Conservation (phyloP, 2,888 invertebrate genomes). For the Pecten maximus region DNA sequence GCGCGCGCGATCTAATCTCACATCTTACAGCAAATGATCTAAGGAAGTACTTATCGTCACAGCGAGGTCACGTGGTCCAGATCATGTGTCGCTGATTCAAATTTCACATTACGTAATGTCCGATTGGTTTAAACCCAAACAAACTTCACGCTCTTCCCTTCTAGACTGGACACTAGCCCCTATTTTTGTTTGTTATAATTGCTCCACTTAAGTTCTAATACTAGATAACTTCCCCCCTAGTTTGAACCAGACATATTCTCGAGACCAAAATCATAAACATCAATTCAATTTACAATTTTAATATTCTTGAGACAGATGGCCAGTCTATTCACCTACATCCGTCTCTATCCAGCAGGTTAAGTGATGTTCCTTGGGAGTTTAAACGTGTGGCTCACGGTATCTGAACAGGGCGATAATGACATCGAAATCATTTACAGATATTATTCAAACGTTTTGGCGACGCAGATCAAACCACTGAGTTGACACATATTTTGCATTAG, state of each 20-base stretch:
- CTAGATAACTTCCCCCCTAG: too few species aligned
- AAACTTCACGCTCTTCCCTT: neutral
- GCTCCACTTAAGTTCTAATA: too few species aligned
- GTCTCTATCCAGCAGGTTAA: neutral
- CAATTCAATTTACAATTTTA: too few species aligned
- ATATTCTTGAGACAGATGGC: too few species aligned
- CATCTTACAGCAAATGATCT: neutral
- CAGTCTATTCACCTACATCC: too few species aligned
- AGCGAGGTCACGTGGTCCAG: neutral
- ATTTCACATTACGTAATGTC: neutral
- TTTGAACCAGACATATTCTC: too few species aligned
- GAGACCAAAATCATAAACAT: too few species aligned
- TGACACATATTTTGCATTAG: neutral
- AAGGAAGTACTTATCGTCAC: conserved; percentile 23
- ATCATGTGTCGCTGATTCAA: neutral
- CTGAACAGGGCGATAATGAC: too few species aligned
- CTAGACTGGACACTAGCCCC: too few species aligned
- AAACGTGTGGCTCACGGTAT: too few species aligned
- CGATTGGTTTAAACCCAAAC: neutral
- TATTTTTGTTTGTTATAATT: too few species aligned
- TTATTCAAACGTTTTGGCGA: neutral
- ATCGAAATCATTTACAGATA: too few species aligned
- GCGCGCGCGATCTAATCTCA: neutral
- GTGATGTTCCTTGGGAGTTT: neutral
- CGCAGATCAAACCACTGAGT: neutral